A percentile compares a stretch with the other conserved stretches of the same genome.
Evolutionary conservation across 2,888 invertebrate species (phyloP).

Genomic region (Sympetrum striolatum): DNA sequence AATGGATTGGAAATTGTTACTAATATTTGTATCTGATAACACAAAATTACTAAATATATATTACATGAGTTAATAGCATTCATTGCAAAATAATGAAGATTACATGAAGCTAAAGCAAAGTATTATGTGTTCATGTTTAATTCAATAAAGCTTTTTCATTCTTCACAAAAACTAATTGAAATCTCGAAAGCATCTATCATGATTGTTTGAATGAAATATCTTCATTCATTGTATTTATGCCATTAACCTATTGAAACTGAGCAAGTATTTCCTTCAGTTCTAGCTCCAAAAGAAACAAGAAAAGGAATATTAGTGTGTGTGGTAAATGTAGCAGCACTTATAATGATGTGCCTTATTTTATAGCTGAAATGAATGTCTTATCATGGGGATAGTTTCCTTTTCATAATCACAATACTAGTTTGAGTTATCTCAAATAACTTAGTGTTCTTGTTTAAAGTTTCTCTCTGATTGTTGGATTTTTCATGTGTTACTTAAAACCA

Average conservation of each 20-base stretch:
- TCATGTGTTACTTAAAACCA: background rate
- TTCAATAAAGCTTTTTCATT: background rate
- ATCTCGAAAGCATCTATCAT: background rate
- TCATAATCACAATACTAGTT: background rate
- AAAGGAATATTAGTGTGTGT: background rate
- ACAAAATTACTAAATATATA: background rate
- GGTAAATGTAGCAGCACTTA: background rate
- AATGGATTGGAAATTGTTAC: background rate
- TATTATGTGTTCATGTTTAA: background rate
- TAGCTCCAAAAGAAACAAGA: background rate
- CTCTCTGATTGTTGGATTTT: background rate
- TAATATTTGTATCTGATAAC: background rate
- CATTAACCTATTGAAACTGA: background rate
- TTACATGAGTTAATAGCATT: background rate
- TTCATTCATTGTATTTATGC: background rate
- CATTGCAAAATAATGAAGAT: background rate
- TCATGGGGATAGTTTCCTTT: background rate
- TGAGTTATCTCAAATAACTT: background rate
- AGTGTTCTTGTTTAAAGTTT: background rate
- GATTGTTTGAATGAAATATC: background rate
- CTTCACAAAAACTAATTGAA: background rate
- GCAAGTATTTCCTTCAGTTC: background rate
- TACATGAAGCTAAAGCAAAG: background rate
- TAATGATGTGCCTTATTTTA: slow-evolving; percentile 22
- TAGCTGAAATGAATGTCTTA: background rate